phyloP scores from a whole-genome alignment of 2,888 invertebrate genomes.

The Stenichneumon culpator region DNA sequence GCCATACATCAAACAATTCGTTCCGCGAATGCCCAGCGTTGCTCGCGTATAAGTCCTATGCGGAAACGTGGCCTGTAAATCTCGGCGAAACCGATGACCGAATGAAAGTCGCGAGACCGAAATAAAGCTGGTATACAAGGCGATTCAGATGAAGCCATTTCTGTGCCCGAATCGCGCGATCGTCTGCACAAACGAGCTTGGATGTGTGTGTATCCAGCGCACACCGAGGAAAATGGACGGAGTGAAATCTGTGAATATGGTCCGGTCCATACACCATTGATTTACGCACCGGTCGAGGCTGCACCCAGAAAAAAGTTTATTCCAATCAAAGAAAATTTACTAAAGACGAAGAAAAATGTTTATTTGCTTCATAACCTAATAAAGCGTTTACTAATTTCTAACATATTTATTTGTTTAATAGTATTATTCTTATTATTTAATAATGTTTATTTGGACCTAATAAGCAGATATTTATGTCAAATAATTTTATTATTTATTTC shows the following conservation, averaged over 20 bases:
- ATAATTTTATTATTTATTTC: too few relatives aligned
- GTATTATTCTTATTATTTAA: too few relatives aligned
- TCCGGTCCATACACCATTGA: neutral
- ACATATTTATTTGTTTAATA: too few relatives aligned
- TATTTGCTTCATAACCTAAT: too few relatives aligned
- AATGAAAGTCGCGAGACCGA: constrained; percentile 33
- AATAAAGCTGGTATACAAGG: constrained; percentile 18
- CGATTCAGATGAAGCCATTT: constrained; percentile 23
- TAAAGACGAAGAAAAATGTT: too few relatives aligned
- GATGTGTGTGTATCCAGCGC: neutral
- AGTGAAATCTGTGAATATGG: neutral
- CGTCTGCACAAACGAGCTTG: neutral
- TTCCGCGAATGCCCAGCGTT: constrained; percentile 26
- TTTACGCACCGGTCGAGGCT: too few relatives aligned
- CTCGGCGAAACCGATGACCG: constrained; percentile 48
- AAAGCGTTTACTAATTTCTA: too few relatives aligned
- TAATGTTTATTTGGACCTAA: too few relatives aligned
- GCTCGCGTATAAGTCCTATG: constrained; percentile 38
- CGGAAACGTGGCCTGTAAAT: constrained; percentile 53
- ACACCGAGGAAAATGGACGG: too few relatives aligned
- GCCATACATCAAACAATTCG: constrained; percentile 50
- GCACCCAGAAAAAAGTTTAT: too few relatives aligned
- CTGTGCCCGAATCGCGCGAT: neutral
- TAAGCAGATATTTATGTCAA: too few relatives aligned
- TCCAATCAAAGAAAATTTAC: too few relatives aligned